A percentile compares a stretch with the other conserved stretches of the same genome.
phyloP scores from a whole-genome alignment of 2,797 vertebrate genomes.

The Tokudaia tokunoshimensis region DNA sequence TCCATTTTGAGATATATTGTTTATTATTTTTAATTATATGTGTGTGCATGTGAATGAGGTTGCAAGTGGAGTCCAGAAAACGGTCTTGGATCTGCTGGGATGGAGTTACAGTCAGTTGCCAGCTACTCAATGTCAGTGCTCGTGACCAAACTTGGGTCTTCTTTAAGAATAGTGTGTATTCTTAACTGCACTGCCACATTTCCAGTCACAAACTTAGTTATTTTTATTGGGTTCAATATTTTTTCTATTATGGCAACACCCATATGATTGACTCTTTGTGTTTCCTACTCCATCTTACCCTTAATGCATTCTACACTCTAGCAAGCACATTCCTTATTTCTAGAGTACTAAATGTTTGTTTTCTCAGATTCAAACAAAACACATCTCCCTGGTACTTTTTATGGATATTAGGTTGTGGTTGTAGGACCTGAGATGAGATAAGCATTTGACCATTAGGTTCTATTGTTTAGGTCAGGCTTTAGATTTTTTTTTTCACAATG shows the following conservation, averaged over 20 bases:
- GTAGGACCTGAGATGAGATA: neutral
- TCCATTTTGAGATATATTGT: neutral
- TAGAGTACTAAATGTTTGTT: slow-evolving; percentile 50
- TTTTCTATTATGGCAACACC: neutral
- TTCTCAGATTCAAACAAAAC: slow-evolving; percentile 28
- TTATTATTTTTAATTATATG: neutral
- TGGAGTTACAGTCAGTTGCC: too few relatives aligned
- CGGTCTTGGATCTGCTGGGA: neutral
- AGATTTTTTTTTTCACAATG: neutral
- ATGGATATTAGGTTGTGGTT: neutral
- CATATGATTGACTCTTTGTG: neutral
- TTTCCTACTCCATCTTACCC: neutral
- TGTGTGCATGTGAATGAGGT: neutral
- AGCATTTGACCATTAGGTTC: neutral
- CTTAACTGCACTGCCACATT: neutral
- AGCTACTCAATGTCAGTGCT: neutral
- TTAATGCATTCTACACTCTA: neutral
- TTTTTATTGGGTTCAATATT: neutral
- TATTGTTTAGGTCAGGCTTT: neutral
- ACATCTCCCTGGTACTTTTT: neutral
- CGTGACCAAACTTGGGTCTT: neutral
- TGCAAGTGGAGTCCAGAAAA: neutral
- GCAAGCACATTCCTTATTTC: slow-evolving; percentile 26
- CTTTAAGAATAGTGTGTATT: neutral
- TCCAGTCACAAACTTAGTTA: neutral